Evolutionary conservation across 1,140 invertebrate genomes (phyloP), one percentile per base, ranked within the genome.

Genomic region (Orussus abietinus): DNA sequence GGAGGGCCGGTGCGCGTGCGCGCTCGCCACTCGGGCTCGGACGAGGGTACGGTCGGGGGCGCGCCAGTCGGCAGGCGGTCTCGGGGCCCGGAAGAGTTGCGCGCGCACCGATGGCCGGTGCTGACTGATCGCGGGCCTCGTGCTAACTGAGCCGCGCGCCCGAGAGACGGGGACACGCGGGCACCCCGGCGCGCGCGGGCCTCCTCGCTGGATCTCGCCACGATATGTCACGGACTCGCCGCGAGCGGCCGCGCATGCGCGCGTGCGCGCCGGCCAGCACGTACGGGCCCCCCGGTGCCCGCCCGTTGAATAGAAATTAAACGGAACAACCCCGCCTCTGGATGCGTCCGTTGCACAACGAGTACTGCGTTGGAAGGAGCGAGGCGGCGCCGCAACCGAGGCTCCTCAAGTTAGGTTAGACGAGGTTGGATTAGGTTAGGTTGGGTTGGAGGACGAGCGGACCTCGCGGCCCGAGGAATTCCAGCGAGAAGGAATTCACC

Each of bases 111-210:
- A n/a, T n/a, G 22, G 22, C 6, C 22, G 22, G 42, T 66, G 63
- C 51, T 63, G 47, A 59, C 51, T 58, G 67, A 63, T 61, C 63
- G 63, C 65, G 61, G 55, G 64, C 66, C 64, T 68, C 64, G 54
- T 66, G 64, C 58, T 60, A 62, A 70, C 67, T 68, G 67, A 68
- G 53, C 53, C 47, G 52, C 45, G 40, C 50, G 53, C 47, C 22
- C 34, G 40, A 42, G 30, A 49, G 47, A 56, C 46, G 47, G 38
- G 44, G 46, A 59, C 55, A 56, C 53, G 47, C 47, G 47, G 50
- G 47, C 47, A 45, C 38, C 22, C 42, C 39, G 45, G 51, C 53
- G 43, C 32, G 35, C 10, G 26, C 12, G 33, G 29, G 13, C 52
- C 54, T 57, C 54, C 48, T 48, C 42, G 43, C 53, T 57, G 50